Conservation (phyloP, 1,140 invertebrate genomes). For the Zaprionus nigranus region DNA sequence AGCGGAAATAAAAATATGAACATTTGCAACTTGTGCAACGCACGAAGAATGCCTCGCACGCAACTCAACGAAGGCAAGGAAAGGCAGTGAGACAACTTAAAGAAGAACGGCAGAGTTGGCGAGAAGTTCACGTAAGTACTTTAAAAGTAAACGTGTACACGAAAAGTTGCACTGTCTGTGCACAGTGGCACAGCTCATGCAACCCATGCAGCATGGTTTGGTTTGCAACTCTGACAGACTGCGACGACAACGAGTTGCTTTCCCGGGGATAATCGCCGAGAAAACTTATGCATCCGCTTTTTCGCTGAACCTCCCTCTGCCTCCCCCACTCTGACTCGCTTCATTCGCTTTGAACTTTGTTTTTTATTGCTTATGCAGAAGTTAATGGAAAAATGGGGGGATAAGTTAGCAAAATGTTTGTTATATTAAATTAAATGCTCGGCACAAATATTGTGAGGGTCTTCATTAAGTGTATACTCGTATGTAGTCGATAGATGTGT, state of each 20-base stretch:
- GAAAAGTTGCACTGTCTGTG: slow-evolving; percentile 57
- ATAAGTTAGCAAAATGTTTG: slow-evolving; percentile 2
- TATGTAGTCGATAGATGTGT: neutral
- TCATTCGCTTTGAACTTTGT: slow-evolving; percentile 16
- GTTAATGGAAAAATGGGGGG: neutral
- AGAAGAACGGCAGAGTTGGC: slow-evolving; percentile 48
- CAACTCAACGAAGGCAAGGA: neutral
- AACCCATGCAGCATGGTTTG: neutral
- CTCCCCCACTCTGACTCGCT: neutral
- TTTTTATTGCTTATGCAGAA: slow-evolving; percentile 1
- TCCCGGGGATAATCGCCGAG: slow-evolving; percentile 12
- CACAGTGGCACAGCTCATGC: neutral
- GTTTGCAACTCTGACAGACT: neutral
- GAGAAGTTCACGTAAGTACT: slow-evolving; percentile 57
- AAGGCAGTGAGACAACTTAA: slow-evolving; percentile 47
- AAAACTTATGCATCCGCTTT: slow-evolving; percentile 13
- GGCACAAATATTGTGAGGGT: neutral
- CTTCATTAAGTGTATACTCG: neutral
- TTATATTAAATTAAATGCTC: slow-evolving; percentile 11
- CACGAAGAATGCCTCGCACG: neutral
- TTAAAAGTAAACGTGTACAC: slow-evolving; percentile 34
- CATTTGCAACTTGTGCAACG: slow-evolving; percentile 27
- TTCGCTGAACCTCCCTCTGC: too few relatives aligned
- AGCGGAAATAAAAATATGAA: slow-evolving; percentile 65
- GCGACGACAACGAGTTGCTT: slow-evolving; percentile 1